Evolutionary conservation across 2,113 vertebrate species (phyloP).

Genomic region (Agelaius tricolor): DNA sequence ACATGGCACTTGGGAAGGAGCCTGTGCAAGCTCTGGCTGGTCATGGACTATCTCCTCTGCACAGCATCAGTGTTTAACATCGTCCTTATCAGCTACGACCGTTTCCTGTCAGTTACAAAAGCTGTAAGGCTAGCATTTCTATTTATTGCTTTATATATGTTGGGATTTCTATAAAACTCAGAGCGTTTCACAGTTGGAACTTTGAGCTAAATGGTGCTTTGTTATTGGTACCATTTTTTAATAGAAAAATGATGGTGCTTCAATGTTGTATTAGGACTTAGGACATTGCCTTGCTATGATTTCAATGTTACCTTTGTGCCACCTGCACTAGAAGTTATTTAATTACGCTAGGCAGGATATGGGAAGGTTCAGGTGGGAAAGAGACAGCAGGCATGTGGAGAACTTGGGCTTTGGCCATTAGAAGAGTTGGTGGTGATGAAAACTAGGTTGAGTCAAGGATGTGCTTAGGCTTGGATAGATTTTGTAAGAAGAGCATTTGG

Average conservation of each 20-base stretch:
- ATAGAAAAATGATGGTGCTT: not conserved
- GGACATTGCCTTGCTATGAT: not conserved
- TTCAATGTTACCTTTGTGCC: not conserved
- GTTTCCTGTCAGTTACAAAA: conserved; percentile 88
- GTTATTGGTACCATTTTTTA: not conserved
- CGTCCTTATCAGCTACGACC: conserved; percentile 91
- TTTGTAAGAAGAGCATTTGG: not conserved
- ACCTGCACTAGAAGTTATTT: not conserved
- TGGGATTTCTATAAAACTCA: not conserved
- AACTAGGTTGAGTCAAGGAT: not conserved
- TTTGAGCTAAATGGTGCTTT: not conserved
- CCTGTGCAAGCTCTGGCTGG: conserved; percentile 85
- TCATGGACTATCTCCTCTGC: conserved; percentile 86
- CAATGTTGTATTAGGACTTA: not conserved
- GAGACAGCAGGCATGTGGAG: not conserved
- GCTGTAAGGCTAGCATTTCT: conserved; percentile 81
- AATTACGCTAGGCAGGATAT: not conserved
- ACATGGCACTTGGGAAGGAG: conserved; percentile 78
- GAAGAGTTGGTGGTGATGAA: not conserved
- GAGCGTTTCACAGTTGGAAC: not conserved
- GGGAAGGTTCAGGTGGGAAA: not conserved
- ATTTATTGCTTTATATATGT: not conserved
- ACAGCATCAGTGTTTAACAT: conserved; percentile 89
- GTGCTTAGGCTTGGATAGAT: not conserved
- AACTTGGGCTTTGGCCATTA: not conserved